Evolutionary conservation across 2,797 vertebrate species (phyloP).

Genomic region (Acanthopagrus latus): DNA sequence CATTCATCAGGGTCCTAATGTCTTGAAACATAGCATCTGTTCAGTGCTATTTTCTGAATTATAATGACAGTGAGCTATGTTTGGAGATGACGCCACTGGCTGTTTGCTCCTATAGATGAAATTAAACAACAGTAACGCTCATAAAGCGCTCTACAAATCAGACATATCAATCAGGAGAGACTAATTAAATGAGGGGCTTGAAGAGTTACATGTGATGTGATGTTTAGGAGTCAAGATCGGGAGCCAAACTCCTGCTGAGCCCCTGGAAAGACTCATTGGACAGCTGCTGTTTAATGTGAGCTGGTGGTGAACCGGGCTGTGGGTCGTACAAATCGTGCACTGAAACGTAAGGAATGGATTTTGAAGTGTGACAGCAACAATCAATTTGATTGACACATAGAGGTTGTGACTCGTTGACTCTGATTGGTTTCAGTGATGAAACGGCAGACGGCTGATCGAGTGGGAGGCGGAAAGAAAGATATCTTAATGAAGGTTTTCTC

Average conservation of each 20-base stretch:
- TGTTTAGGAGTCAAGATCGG: background rate
- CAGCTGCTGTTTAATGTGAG: background rate
- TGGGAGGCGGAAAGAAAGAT: too few relatives aligned
- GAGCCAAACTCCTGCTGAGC: conserved; percentile 18
- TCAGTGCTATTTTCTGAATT: conserved; percentile 43
- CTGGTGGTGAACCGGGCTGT: background rate
- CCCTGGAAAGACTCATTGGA: background rate
- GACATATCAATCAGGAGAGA: background rate
- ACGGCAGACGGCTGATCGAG: too few relatives aligned
- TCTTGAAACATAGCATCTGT: conserved; percentile 62
- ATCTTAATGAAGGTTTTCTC: too few relatives aligned
- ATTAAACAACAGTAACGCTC: conserved; percentile 9
- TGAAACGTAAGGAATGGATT: background rate
- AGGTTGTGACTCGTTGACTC: background rate
- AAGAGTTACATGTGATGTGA: conserved; percentile 2
- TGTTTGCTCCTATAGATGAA: conserved; percentile 6
- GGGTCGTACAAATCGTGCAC: too few relatives aligned
- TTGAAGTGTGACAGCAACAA: background rate
- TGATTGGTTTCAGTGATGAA: background rate
- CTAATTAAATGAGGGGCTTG: conserved; percentile 1
- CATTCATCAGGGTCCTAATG: conserved; percentile 47
- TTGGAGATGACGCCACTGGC: conserved; percentile 16
- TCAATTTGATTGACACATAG: background rate
- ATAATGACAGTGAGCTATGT: conserved; percentile 28
- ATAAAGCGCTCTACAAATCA: background rate